These are phyloP conservation scores for Plutella xylostella DNA, from an alignment of 2,888 invertebrate species.

Conservation along the genomic window DNA sequence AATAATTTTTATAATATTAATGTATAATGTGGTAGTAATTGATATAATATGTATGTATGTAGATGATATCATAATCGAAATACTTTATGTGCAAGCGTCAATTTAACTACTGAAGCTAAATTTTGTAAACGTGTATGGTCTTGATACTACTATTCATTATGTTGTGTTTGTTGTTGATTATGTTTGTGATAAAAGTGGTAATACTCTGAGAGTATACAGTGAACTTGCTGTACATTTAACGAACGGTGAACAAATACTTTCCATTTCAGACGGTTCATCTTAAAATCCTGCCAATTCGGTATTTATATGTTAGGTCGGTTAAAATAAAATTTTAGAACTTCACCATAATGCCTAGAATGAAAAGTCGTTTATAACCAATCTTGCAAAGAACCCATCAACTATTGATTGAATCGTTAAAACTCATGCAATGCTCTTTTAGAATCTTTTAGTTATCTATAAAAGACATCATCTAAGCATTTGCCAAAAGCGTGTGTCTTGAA, in stretches of 20 bases:
- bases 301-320: not conserved
- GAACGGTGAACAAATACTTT: conserved; percentile 31
- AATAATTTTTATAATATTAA: not conserved
- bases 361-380: conserved; percentile 28
- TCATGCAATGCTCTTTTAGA: conserved; percentile 39
- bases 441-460: conserved; percentile 7
- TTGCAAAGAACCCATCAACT: conserved; percentile 14
- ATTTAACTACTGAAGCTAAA: conserved; percentile 35
- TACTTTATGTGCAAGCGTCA: conserved; percentile 26
- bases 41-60: conserved; percentile 24
- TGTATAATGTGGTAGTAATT: not conserved
- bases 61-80: conserved; percentile 16
- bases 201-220: conserved; percentile 35
- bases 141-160: conserved; percentile 22
- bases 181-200: conserved; percentile 17
- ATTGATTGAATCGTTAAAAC: conserved; percentile 32
- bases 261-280: conserved; percentile 41
- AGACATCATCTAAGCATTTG: conserved; percentile 37
- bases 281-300: conserved; percentile 36
- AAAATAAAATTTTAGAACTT: not conserved
- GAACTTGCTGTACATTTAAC: conserved; percentile 16
- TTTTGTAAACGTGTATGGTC: conserved; percentile 30
- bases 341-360: conserved; percentile 39
- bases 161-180: conserved; percentile 25
- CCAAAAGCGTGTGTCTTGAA: conserved; percentile 44